Base-by-base conservation (phyloP, 2,888 invertebrate species). In the Drosophila sordidula region DNA sequence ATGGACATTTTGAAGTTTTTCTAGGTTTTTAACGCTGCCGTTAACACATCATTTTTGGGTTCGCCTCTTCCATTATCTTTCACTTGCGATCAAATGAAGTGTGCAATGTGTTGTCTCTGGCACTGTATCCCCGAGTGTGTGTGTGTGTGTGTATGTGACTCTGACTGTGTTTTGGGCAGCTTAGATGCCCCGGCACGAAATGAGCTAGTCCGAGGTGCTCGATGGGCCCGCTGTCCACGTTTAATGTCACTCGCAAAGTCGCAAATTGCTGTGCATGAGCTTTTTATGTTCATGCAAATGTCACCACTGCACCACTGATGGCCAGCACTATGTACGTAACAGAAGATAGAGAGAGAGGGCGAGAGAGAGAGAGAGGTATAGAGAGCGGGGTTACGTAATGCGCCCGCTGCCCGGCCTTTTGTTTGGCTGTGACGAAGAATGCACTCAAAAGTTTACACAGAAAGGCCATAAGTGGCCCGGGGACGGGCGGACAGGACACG, bases 221-320 rank as follows among this genome's bases (percentile, higher is more conserved):
- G 11, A 29, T 34, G 51, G 50, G 29, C 14, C 54, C 69, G 74
- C 65, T 87, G 89, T 84, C 85, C 83, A 84, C 88, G 88, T 88
- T 89, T 80, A 82, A 87, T 89, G 82, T 89, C 90, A 81, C 82
- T 89, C 81, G 85, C 90, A 89, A 90, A 87, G 87, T 89, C 80
- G 82, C 87, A 90, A 90, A 90, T 87, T 89, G 87, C 87, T 90
- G 89, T 89, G 87, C 90, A 90, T 89, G 89, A 87, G 90, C 90
- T 84, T 87, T 89, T 88, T 89, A 89, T 89, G 89, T 89, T 86
- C 89, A 86, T 86, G 86, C 86, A 86, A 86, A 86, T 86, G 86
- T 89, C 81, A 80, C 75, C 84, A 80, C 58, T 83, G 76, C 75
- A 76, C 59, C 75, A 78, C 65, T 80, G 84, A 75, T 71, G 86